Base-by-base conservation (phyloP, 2,888 invertebrate genomes). In the Habrosyne pyritoides region DNA sequence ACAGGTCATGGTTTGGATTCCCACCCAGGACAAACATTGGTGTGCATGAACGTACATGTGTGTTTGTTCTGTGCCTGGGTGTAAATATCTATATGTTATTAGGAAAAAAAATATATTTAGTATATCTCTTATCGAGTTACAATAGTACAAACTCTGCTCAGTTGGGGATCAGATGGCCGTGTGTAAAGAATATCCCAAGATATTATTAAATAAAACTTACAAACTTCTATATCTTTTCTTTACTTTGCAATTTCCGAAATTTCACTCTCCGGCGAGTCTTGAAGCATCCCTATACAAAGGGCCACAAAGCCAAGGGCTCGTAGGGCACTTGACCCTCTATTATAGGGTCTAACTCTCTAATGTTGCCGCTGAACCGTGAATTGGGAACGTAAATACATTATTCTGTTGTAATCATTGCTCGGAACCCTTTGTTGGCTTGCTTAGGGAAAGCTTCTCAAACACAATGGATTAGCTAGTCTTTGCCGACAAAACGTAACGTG, bases 381-480 rank as follows among this genome's bases (percentile, higher is more conserved):
- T 21, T 18, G 50, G 14, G 21, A 50, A 50, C 30, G 50, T 50
- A 50, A 50, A 50, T 28, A 49, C 28, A 28, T 50, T 49, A 26
- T 49, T 49, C 28, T 26, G 28, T 14, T 49, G 26, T 49, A 49
- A 49, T 28, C 49, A 49, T 28, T 36, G 36, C 8, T 36, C 12
- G 6, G 6, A 24, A 3, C 26, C 28, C 28, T 49, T 49, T 18
- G 14, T 36, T 36, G 5, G 14, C n/a, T n/a, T n/a, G 14, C 5
- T 36, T 14, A 14, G 3, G n/a, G n/a, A 2, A 6, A 14, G 36
- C 36, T 36, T 36, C 6, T 0, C n/a, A 36, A 36, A 6, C 3
- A 36, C 36, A 14, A 14, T 36, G 5, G 36, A 28, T 8, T 28
- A 12, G 12, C 30, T n/a, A 18, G 14, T 12, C 10, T 42, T 14